A percentile compares a stretch with the other conserved stretches of the same genome.
Conservation (phyloP, 1,140 invertebrate genomes). For the Drosophila repletoides region DNA sequence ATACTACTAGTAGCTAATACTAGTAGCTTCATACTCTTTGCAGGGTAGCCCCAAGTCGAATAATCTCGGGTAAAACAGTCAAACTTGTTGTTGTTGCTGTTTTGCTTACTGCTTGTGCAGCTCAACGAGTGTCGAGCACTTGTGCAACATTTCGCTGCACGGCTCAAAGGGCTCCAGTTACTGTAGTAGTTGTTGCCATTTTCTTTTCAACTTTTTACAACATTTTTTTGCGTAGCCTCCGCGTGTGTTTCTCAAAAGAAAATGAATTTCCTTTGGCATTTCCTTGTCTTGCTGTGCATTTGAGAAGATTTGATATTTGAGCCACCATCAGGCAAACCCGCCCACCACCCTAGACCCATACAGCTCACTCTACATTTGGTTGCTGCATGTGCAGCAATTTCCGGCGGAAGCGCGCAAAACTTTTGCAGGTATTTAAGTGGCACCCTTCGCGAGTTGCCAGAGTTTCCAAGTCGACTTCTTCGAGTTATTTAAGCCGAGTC, state of each 20-base stretch:
- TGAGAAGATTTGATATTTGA: conserved; percentile 43
- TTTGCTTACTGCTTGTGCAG: conserved; percentile 63
- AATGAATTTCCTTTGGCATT: conserved; percentile 69
- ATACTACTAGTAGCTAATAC: too few species aligned
- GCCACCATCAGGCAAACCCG: conserved; percentile 2
- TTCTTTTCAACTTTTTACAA: conserved; percentile 35
- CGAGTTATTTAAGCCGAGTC: conserved; percentile 39
- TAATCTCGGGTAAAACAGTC: too few species aligned
- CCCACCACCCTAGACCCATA: too few species aligned
- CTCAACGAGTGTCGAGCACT: conserved; percentile 63
- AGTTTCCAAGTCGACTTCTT: conserved; percentile 13
- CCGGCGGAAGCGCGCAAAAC: conserved; percentile 73
- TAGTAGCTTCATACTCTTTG: too few species aligned
- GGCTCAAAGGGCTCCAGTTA: conserved; percentile 40
- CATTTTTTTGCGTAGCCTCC: conserved; percentile 12
- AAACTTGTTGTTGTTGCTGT: conserved; percentile 31
- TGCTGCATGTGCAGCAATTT: conserved; percentile 56
- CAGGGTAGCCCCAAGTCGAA: too few species aligned
- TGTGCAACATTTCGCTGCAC: conserved; percentile 68
- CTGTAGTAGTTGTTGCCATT: conserved; percentile 34
- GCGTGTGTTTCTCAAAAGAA: conserved; percentile 64
- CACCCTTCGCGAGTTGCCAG: conserved; percentile 33
- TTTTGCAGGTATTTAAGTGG: conserved; percentile 77
- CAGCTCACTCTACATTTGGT: neutral
- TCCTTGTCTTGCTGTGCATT: conserved; percentile 64